These are phyloP conservation scores for Cyanoramphus novaezelandiae DNA, from an alignment of 2,113 vertebrate species.

Conservation along the genomic window DNA sequence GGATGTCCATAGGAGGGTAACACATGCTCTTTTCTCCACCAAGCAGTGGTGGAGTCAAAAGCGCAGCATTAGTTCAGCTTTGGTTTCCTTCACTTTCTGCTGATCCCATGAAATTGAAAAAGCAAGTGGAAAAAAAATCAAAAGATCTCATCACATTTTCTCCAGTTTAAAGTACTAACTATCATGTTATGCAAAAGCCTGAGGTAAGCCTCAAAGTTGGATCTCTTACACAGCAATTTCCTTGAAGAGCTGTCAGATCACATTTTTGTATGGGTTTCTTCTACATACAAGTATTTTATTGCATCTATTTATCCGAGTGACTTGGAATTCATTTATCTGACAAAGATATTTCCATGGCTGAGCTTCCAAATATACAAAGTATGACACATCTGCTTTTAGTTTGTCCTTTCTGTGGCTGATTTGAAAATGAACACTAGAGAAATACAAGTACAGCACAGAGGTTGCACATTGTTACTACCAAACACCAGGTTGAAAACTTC, in stretches of 20 bases:
- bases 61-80: not conserved
- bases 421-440: not conserved
- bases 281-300: slow-evolving; percentile 8
- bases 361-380: not conserved
- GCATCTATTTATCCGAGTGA: slow-evolving; percentile 35
- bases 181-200: slow-evolving; percentile 26
- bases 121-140: slow-evolving; percentile 3
- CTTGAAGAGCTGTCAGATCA: slow-evolving; percentile 24
- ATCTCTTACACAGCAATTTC: slow-evolving; percentile 32
- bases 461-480: not conserved
- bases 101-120: slow-evolving; percentile 32
- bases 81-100: slow-evolving; percentile 32
- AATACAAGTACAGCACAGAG: not conserved
- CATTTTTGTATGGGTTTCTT: not conserved
- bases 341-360: slow-evolving; percentile 18
- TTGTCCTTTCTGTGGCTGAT: slow-evolving; percentile 21
- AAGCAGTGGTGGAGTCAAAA: not conserved
- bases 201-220: slow-evolving; percentile 61
- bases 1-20: not conserved
- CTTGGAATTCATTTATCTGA: slow-evolving; percentile 53
- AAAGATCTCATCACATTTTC: slow-evolving; percentile 12
- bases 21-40: not conserved
- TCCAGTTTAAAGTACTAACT: slow-evolving; percentile 16
- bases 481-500: not conserved
- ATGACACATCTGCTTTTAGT: slow-evolving; percentile 48